Evolutionary conservation across 2,797 vertebrate genomes (phyloP), one percentile per base, ranked within the genome.

Genomic region (Chrysocyon brachyurus): DNA sequence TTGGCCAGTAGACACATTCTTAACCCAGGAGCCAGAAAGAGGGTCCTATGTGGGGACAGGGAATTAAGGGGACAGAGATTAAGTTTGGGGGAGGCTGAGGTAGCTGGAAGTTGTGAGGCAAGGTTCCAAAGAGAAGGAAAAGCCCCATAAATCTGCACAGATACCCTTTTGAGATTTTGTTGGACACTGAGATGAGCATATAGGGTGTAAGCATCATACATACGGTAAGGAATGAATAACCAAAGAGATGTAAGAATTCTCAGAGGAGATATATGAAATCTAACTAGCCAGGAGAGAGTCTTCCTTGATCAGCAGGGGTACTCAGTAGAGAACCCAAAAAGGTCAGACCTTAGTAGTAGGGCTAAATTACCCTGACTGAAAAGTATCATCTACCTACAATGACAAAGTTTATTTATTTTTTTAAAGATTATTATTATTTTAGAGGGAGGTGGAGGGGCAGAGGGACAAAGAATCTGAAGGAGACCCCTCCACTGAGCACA

Each of bases 61-160:
- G 31, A 40, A 15, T 36, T 87, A 97, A 98, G 73, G 97, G 97
- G 87, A 97, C n/a, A 14, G 97, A 97, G 68, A 93, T 97, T 73
- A 98, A 95, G 16, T 98, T 98, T 33, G 96, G 97, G 61, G 98
- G 98, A 64, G 98, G 98, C 16, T 10, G n/a, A 94, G 40, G 22
- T 61, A 24, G 31, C 68, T 83, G n/a, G 79, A 94, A 89, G 49
- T 70, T 33, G n/a, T 19, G 78, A 17, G 5, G 52, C 46, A 72
- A 52, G 21, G 2, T 66, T 86, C 24, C 40, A 73, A 72, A 66
- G 49, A 64, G 16, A 61, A 88, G 72, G 52, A 78, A 78, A 77
- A 64, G 24, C 10, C 68, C 31, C 57, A 56, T 87, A 61, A 79
- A 75, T 78, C 61, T 83, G 36, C n/a, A 22, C 6, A 54, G 17